Evolutionary conservation across 35 echinoderm and acorn worm genomes (phyloP).

Genomic region (Heliocidaris erythrogramma): DNA sequence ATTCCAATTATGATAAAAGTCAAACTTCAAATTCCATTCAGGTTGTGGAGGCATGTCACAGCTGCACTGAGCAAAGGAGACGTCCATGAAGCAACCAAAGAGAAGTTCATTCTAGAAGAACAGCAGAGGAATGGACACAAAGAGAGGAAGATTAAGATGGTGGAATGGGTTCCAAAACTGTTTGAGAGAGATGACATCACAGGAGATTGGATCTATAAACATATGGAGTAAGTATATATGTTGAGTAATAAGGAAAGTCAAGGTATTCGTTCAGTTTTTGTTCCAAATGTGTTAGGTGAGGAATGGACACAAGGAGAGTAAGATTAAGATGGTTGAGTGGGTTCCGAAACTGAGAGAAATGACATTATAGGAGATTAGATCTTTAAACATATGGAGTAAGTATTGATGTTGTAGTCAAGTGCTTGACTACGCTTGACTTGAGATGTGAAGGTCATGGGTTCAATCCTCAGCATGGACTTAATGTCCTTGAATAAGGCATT

Average conservation of each 20-base stretch:
- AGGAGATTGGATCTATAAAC: constrained; percentile 93
- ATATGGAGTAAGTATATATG: constrained; percentile 83
- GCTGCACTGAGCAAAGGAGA: constrained; percentile 73
- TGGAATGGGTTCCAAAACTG: constrained; percentile 79
- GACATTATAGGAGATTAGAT: constrained; percentile 85
- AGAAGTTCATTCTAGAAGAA: constrained; percentile 91
- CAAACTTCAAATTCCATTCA: neutral
- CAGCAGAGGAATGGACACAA: constrained; percentile 86
- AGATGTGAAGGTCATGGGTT: neutral
- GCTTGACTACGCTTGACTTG: too few relatives aligned
- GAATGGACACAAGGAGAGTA: constrained; percentile 87
- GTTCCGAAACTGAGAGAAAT: constrained; percentile 79
- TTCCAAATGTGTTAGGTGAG: too few relatives aligned
- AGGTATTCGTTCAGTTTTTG: too few relatives aligned
- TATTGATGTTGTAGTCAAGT: neutral
- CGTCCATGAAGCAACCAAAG: constrained; percentile 83
- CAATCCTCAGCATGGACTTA: too few relatives aligned
- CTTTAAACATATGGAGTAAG: constrained; percentile 98
- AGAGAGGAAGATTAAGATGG: constrained; percentile 86
- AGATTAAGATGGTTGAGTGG: constrained; percentile 84
- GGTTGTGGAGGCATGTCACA: constrained; percentile 80
- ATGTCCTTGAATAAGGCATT: too few relatives aligned
- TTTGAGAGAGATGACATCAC: constrained; percentile 93
- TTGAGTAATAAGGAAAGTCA: neutral
- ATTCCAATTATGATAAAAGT: too few relatives aligned